phyloP scores from a whole-genome alignment of 2,113 vertebrate species.

The Mesembrinibis cayennensis region DNA sequence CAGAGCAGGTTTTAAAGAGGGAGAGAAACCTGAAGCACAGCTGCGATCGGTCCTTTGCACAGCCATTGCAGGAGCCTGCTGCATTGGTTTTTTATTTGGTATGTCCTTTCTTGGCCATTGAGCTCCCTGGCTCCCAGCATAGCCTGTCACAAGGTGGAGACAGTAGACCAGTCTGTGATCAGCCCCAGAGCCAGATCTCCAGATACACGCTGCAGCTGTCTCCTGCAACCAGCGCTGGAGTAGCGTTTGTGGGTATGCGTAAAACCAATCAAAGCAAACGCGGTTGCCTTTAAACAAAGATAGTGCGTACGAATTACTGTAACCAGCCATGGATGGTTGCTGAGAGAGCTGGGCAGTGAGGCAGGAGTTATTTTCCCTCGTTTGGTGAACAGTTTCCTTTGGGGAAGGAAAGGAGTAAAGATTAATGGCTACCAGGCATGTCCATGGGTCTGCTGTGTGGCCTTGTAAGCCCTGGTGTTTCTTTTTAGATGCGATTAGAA shows the following conservation, averaged over 20 bases:
- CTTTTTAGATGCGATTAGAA: background rate
- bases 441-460: background rate
- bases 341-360: background rate
- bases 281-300: background rate
- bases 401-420: background rate
- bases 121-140: background rate
- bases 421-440: background rate
- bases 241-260: background rate
- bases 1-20: background rate
- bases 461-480: background rate
- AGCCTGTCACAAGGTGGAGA: background rate
- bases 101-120: background rate
- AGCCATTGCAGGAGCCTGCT: background rate
- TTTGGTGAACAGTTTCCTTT: background rate
- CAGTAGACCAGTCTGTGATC: background rate
- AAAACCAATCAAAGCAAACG: background rate
- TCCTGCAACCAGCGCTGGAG: background rate
- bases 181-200: background rate
- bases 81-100: rapidly evolving
- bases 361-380: background rate
- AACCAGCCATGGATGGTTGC: too few relatives aligned
- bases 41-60: background rate
- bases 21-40: background rate
- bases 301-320: background rate
- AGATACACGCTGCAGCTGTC: background rate